These are phyloP conservation scores for Eupithecia vulgata DNA, from an alignment of 2,888 invertebrate species.

Conservation along the genomic window DNA sequence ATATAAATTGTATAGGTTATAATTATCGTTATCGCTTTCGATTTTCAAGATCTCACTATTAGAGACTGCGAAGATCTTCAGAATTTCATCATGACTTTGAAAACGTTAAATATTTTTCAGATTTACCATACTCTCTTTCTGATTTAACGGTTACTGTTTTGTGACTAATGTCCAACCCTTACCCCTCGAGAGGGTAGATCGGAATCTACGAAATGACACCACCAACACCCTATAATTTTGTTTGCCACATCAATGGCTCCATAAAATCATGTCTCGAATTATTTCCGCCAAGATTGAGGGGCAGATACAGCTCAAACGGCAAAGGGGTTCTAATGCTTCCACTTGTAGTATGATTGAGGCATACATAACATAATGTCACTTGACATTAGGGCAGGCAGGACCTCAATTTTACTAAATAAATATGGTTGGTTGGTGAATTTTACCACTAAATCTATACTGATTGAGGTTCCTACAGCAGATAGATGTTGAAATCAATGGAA, in stretches of 20 bases:
- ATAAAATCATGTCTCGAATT: conserved; percentile 11
- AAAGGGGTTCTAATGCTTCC: conserved; percentile 1
- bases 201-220: conserved; percentile 27
- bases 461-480: too few species aligned
- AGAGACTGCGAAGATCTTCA: not conserved
- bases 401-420: too few species aligned
- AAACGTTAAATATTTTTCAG: not conserved
- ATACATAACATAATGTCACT: not conserved
- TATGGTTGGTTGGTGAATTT: too few species aligned
- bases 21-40: not conserved
- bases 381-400: not conserved
- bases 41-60: not conserved
- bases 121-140: not conserved
- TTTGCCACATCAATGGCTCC: conserved; percentile 45
- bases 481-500: too few species aligned
- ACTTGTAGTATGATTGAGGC: not conserved
- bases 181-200: conserved; percentile 27
- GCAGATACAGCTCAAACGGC: conserved; percentile 1
- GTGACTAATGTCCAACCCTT: not conserved
- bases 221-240: conserved; percentile 37
- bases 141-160: not conserved
- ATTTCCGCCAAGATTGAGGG: conserved; percentile 16
- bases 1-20: not conserved
- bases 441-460: too few species aligned
- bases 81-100: not conserved